Evolutionary conservation across 2,888 invertebrate genomes (phyloP).

Genomic region (Omphaloscelis lunosa): DNA sequence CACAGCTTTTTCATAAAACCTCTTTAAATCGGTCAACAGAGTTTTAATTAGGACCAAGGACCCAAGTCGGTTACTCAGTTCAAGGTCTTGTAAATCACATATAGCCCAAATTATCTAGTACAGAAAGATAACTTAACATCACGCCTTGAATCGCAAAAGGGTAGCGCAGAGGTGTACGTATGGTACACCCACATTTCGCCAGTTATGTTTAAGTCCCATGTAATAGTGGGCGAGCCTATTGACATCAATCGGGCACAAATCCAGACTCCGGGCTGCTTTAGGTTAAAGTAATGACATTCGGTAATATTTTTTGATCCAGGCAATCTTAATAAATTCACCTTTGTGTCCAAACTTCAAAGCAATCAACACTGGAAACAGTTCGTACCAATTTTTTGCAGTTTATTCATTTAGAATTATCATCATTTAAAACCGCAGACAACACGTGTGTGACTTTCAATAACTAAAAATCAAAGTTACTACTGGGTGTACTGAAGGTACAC

Average conservation of each 20-base stretch:
- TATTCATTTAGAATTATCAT: neutral
- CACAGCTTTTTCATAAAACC: conserved; percentile 30
- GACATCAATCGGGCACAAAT: no score
- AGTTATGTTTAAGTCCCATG: no score
- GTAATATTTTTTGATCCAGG: no score
- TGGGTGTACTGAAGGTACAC: neutral
- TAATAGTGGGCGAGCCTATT: no score
- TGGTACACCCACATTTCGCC: no score
- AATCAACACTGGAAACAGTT: neutral
- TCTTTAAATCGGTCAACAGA: neutral
- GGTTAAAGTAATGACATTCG: no score
- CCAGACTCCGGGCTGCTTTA: no score
- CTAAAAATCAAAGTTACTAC: neutral
- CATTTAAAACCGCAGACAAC: neutral
- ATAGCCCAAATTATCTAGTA: neutral
- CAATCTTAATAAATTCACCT: neutral
- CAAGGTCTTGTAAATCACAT: neutral
- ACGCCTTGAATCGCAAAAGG: no score
- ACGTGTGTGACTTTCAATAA: neutral
- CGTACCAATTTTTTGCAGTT: neutral
- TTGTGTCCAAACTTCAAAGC: neutral
- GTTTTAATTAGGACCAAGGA: conserved; percentile 13
- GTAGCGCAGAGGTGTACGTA: no score
- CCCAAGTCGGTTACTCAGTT: neutral
- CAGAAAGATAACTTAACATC: no score